Conservation (phyloP, 2,888 invertebrate genomes). For the Leptinotarsa juncta region DNA sequence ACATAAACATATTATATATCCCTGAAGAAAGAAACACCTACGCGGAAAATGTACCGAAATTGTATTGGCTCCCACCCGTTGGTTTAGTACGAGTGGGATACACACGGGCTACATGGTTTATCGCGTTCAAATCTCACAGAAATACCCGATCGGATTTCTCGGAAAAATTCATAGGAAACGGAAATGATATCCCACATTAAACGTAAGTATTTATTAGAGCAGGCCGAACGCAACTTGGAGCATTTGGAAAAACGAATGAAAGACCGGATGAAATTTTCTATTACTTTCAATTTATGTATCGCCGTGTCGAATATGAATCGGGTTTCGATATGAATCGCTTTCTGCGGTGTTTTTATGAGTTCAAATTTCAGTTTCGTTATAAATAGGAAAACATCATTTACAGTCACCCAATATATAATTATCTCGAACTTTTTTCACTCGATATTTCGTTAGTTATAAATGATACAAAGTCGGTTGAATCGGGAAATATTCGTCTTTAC, state of each 20-base stretch:
- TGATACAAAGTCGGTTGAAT: too few species aligned
- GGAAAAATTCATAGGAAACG: neutral
- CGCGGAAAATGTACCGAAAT: neutral
- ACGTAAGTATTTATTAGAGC: neutral
- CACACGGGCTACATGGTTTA: neutral
- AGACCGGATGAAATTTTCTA: neutral
- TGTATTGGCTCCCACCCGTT: neutral
- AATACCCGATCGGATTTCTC: neutral
- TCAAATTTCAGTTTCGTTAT: too few species aligned
- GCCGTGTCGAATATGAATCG: neutral
- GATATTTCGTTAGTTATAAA: too few species aligned
- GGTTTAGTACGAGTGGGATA: neutral
- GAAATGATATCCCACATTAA: neutral
- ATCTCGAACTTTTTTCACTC: too few species aligned
- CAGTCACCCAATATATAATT: too few species aligned
- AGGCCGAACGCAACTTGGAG: neutral
- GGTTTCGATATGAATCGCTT: too few species aligned
- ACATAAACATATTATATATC: too few species aligned
- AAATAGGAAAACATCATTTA: too few species aligned
- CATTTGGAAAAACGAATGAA: neutral
- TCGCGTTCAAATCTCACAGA: neutral
- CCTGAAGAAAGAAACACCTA: neutral
- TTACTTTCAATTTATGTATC: neutral
- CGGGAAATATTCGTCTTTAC: too few species aligned
- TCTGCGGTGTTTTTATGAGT: too few species aligned